These are phyloP conservation scores for Ranitomeya variabilis DNA, from an alignment of 2,113 vertebrate genomes.

Conservation along the genomic window DNA sequence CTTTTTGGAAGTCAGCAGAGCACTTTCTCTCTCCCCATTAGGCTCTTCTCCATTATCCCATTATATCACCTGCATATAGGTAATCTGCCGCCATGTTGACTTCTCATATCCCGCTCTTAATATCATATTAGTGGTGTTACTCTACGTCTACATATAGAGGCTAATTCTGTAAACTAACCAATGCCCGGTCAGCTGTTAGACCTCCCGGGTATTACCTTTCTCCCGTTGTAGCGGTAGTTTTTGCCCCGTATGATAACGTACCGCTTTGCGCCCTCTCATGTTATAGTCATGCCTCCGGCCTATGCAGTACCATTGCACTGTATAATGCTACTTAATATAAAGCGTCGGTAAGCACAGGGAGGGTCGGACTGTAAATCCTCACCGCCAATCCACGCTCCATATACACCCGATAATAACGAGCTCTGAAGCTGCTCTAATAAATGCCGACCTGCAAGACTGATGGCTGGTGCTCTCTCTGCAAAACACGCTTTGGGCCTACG, in stretches of 20 bases:
- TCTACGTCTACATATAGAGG: neutral
- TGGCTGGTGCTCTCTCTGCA: neutral
- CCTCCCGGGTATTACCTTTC: neutral
- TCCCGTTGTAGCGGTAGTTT: neutral
- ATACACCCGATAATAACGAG: neutral
- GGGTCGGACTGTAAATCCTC: neutral
- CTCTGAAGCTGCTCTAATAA: neutral
- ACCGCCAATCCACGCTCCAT: neutral
- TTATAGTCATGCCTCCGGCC: neutral
- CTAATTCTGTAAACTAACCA: neutral
- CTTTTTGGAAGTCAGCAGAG: neutral
- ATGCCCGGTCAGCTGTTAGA: neutral
- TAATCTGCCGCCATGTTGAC: neutral
- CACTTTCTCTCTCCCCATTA: neutral
- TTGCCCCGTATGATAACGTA: neutral
- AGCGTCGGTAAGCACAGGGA: neutral
- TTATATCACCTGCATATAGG: neutral
- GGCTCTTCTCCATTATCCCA: neutral
- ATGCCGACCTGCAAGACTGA: neutral
- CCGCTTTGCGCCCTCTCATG: neutral
- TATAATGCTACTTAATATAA: neutral
- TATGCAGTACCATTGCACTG: conserved; percentile 23
- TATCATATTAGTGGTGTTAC: neutral
- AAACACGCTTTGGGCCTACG: neutral
- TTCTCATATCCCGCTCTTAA: neutral